Conservation (phyloP, 2,888 invertebrate species). For the Clostera curtula region DNA sequence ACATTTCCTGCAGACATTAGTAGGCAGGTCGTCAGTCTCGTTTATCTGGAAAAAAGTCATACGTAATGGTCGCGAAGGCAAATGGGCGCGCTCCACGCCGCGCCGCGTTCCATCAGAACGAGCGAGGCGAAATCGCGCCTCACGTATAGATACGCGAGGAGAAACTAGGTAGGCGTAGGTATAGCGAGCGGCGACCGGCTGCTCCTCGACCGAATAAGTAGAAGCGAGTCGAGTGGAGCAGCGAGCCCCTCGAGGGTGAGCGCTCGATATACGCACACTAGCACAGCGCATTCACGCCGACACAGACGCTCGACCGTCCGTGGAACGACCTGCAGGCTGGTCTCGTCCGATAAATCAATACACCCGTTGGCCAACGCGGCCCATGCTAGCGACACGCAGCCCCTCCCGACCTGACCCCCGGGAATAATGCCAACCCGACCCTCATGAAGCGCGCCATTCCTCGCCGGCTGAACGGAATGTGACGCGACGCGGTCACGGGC, state of each 20-base stretch:
- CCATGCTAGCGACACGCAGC: conserved; percentile 51
- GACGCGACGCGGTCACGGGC: conserved; percentile 68
- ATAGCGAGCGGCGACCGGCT: conserved; percentile 55
- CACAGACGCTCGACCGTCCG: conserved; percentile 64
- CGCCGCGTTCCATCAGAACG: conserved; percentile 62
- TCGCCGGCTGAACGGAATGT: conserved; percentile 67
- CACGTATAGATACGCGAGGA: conserved; percentile 63
- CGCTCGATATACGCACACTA: conserved; percentile 71
- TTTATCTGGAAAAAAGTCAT: conserved; percentile 76
- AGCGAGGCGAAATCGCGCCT: conserved; percentile 64
- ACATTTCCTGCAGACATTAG: conserved; percentile 78
- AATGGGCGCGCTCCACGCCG: conserved; percentile 47
- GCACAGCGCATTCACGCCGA: conserved; percentile 61
- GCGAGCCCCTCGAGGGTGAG: conserved; percentile 72
- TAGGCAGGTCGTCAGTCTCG: conserved; percentile 77
- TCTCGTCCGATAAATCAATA: conserved; percentile 72
- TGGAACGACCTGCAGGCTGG: conserved; percentile 67
- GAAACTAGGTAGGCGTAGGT: conserved; percentile 72
- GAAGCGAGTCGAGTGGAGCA: conserved; percentile 71
- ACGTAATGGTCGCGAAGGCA: conserved; percentile 59
- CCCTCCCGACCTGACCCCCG: conserved; percentile 64
- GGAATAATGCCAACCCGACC: conserved; percentile 64
- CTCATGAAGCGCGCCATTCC: conserved; percentile 63
- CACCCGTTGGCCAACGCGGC: conserved; percentile 55
- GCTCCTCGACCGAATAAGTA: conserved; percentile 72